These are phyloP conservation scores for Gandaritis pyraliata DNA, from an alignment of 2,888 invertebrate genomes.

Conservation along the genomic window DNA sequence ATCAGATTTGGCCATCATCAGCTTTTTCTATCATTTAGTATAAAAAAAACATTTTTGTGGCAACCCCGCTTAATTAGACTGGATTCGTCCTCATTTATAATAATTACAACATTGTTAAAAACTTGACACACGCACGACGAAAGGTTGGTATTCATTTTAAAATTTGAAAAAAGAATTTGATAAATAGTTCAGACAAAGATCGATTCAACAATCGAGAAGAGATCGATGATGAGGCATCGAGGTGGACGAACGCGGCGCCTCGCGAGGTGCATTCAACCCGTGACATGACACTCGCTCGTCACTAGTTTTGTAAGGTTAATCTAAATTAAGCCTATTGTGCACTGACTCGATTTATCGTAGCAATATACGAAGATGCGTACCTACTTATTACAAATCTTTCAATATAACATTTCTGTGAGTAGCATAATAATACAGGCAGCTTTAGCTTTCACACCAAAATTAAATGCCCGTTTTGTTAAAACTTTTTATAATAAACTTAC, in stretches of 20 bases:
- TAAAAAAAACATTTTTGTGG: no score
- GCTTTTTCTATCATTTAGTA: no score
- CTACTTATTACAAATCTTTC: neutral
- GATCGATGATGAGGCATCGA: conserved; percentile 53
- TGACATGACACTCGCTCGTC: conserved; percentile 42
- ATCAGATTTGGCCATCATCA: no score
- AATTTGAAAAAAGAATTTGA: neutral
- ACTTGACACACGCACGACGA: no score
- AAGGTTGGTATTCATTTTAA: no score
- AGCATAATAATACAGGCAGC: no score
- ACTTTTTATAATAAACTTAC: no score
- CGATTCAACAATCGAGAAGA: conserved; percentile 42
- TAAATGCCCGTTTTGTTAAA: neutral
- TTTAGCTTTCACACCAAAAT: neutral
- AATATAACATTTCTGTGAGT: neutral
- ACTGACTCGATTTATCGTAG: neutral
- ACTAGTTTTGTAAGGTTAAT: conserved; percentile 50
- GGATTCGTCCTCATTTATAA: no score
- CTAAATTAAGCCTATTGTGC: conserved; percentile 52
- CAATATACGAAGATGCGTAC: neutral
- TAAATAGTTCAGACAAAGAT: conserved; percentile 1
- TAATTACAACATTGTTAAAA: no score
- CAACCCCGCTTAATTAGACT: no score
- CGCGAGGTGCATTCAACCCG: conserved; percentile 56
- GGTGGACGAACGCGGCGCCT: conserved; percentile 50